These are phyloP conservation scores for Morpho achilles DNA, from an alignment of 2,888 invertebrate species.

Conservation along the genomic window DNA sequence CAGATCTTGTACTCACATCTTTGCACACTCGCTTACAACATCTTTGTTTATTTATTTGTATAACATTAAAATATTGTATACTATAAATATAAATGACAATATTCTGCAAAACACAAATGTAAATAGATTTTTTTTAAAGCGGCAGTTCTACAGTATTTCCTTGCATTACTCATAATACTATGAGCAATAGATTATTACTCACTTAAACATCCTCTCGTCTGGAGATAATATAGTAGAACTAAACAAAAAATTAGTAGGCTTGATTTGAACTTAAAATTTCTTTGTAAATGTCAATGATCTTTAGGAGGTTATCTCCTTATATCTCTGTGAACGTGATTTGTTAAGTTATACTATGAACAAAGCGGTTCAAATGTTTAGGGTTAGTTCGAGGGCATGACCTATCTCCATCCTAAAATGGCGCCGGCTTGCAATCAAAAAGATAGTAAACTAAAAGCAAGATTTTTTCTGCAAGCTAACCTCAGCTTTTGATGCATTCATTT, in stretches of 20 bases:
- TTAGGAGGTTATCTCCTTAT: slow-evolving; percentile 13
- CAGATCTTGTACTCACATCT: neutral
- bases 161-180: too few relatives aligned
- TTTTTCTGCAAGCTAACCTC: too few relatives aligned
- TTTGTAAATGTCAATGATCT: neutral
- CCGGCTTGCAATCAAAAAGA: slow-evolving; percentile 6
- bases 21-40: too few relatives aligned
- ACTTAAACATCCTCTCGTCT: neutral
- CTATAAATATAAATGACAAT: too few relatives aligned
- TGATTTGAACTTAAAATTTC: neutral
- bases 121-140: too few relatives aligned
- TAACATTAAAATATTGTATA: too few relatives aligned
- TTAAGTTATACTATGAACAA: slow-evolving; percentile 7
- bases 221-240: slow-evolving; percentile 1
- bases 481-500: too few relatives aligned
- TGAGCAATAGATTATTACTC: too few relatives aligned
- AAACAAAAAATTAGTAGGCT: neutral
- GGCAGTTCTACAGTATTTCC: too few relatives aligned
- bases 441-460: neutral
- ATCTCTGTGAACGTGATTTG: slow-evolving; percentile 13
- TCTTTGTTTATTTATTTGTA: too few relatives aligned
- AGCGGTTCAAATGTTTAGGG: slow-evolving; percentile 10
- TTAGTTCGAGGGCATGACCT: slow-evolving; percentile 8
- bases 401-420: slow-evolving; percentile 1
- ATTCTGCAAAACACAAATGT: too few relatives aligned